Base-by-base conservation (phyloP, 2,113 vertebrate genomes). In the Oxyura jamaicensis region DNA sequence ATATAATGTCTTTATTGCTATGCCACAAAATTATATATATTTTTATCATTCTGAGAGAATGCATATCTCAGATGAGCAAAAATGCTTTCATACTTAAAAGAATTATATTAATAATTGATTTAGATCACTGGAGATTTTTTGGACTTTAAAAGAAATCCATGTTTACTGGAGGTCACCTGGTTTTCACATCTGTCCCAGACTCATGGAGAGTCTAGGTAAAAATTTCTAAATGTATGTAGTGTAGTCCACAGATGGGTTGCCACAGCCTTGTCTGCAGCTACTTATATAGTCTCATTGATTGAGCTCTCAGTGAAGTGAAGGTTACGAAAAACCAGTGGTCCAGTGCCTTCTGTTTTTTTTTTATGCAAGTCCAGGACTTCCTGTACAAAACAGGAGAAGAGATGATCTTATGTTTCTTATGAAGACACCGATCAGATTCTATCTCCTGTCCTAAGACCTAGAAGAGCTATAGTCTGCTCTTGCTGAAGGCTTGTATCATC, bases 321-420 rank as follows among this genome's bases (percentile, higher is more conserved):
- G 23, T 19, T 83, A 35, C 25, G 31, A 83, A 62, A 31, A 62
- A 44, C 31, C 66, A 56, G 65, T n/a, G 28, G 31, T 33, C 19
- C 41, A 42, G 26, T 62, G 13, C 31, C 13, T 78, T 78, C 39
- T 13, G 31, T 36, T 58, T 31, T 17, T 17, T 52, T 74, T 83
- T 94, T 58, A 26, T 74, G 41, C 60, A 74, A n/a, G 33, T 33
- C 42, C 20, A 11, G 29, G n/a, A n/a, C n/a, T n/a, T n/a, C n/a
- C n/a, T n/a, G 16, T 66, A 82, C 26, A 84, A 67, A 35, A 60
- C 78, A 58, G 71, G 18, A 15, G 13, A 84, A 74, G 8, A 11
- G 9, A 52, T 81, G 44, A 35, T 81, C 11, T 2, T 18, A 1
- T 31, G 5, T 88, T 85, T 0, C 0, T 55, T 67, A 1, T 63